Base-by-base conservation (phyloP, 2,797 vertebrate genomes). In the Pseudochirops cupreus region DNA sequence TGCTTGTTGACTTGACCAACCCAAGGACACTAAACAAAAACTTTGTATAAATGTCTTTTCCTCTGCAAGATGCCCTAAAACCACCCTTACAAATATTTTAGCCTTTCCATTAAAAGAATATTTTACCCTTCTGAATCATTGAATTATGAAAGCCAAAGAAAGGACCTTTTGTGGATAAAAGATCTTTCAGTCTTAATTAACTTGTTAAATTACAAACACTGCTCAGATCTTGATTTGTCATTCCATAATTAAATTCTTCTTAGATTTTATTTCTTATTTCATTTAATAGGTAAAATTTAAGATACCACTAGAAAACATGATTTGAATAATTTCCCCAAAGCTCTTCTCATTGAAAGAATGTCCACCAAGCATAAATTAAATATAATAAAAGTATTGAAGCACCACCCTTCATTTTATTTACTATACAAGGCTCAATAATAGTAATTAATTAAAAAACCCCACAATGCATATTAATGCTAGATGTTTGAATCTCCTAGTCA, bases 121-220 rank as follows among this genome's bases (percentile, higher is more conserved):
- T 94, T 94, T 95, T 96, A 93, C 96, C 95, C 5, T 91, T 82
- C 87, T 93, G 90, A 97, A 55, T 90, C 96, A 28, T 54, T 97
- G 90, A 90, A 96, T 94, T 92, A 96, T 0, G 56, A 97, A 92
- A 97, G 93, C 92, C 96, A 97, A 97, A 96, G 5, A 0, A 74
- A 91, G 28, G 59, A 92, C 91, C 67, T 56, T 82, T 82, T 93
- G 13, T 62, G 93, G 91, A 94, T n/a, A 82, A 97, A 92, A 14
- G 33, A 92, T 91, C 92, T 96, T 58, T 67, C 14, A 6, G 58
- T 96, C 50, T 95, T 94, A 16, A 96, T 94, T 94, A 96, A 89
- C 39, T 92, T 2, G 3, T 0, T 94, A 94, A 97, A 95, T 33
- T 55, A 89, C 53, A 96, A 96, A 96, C 56, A 67, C 33, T 55